Base-by-base conservation (phyloP, 2,888 invertebrate genomes). In the Pegoplata infirma region DNA sequence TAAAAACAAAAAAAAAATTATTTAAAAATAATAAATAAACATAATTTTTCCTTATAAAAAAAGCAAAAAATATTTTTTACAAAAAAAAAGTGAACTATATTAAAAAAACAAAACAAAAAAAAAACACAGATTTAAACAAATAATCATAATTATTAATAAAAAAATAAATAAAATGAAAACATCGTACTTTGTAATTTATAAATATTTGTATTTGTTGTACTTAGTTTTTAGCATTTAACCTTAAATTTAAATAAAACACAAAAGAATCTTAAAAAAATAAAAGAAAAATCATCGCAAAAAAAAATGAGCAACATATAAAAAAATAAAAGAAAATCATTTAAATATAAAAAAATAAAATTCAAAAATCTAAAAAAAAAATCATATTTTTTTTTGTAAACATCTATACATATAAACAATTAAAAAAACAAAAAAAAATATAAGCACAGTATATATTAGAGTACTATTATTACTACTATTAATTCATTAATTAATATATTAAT, bases 171-270 rank as follows among this genome's bases (percentile, higher is more conserved):
- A 19, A 51, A 58, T 44, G 64, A 63, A 69, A 58, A 64, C 55
- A 75, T 5, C 61, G 79, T 79, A 79, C 75, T 79, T 74, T 79
- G 79, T 79, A 79, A 75, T 75, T 67, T 72, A 79, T 75, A 72
- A 75, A 79, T 79, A 79, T 66, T 71, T 79, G 79, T 79, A 75
- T 79, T 75, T 79, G 79, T 79, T 79, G 79, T 79, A 79, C 79
- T 79, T 79, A 79, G 79, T 71, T 75, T 71, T 75, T 75, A 79
- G 71, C 59, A 40, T 56, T 56, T 59, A 59, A 74, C 21, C 16
- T 32, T 32, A 58, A 40, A 46, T 16, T 51, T 53, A 53, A 12
- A 53, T 53, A 44, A 56, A 53, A 66, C 16, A 12, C 14, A 32
- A 46, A 51, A 25, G 12, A 53, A 47, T 58, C 8, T 61, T 7